Base-by-base conservation (phyloP, 2,888 invertebrate genomes). In the Byasa hedistus region DNA sequence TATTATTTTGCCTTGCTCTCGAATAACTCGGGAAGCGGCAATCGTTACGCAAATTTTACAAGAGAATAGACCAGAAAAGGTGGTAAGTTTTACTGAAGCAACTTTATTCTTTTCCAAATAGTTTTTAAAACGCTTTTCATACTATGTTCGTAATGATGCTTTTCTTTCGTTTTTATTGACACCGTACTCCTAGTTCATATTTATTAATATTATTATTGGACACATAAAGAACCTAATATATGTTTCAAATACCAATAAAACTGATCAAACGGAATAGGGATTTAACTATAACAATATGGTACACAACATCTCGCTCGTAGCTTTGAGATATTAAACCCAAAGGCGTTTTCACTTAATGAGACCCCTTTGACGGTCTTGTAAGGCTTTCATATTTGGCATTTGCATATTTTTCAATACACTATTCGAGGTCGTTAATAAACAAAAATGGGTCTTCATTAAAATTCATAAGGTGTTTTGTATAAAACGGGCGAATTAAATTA, bases 1-100 rank as follows among this genome's bases (percentile, higher is more conserved):
- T 15, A 15, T 64, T 57, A 27, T 64, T 59, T 54, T 51, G 27
- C 39, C 23, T 24, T 52, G 8, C 21, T 21, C 36, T 27, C n/a
- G 24, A 67, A 57, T 21, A 54, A 27, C 57, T 65, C 17, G 36
- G 1, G 36, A 63, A 66, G 27, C 66, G 69, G 72, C 71, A 73
- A 78, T 73, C 77, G 75, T 76, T 79, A 79, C 79, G 77, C 76
- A 67, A 23, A 60, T 36, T 66, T 51, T 57, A 56, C 19, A 52
- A 57, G 51, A 58, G 39, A 59, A 62, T 22, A 32, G 36, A 32
- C 32, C 22, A 23, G 27, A 32, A 32, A 51, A 63, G 39, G n/a
- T 10, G 36, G n/a, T 17, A 39, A 63, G 48, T 61, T 54, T 61
- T 54, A 32, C 19, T 59, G 7, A 19, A 32, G 17, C 21, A 61